A percentile compares a stretch with the other conserved stretches of the same genome.
Conservation (phyloP, 2,797 vertebrate genomes). For the Anabas testudineus region DNA sequence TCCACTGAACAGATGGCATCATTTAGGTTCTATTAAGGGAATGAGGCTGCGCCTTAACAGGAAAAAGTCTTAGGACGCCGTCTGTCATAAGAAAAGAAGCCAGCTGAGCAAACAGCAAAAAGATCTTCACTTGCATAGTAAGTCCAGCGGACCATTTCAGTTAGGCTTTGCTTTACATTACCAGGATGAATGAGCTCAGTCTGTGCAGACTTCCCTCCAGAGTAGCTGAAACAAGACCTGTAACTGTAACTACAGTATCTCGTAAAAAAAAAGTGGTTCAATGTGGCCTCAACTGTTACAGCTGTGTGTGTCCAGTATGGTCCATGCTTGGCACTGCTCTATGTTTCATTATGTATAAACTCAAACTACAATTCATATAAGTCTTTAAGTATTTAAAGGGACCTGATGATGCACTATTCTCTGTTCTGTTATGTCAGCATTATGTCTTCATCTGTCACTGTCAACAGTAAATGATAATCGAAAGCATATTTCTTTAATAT, state of each 20-base stretch:
- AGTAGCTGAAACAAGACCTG: conserved; percentile 11
- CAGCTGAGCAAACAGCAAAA: conserved; percentile 10
- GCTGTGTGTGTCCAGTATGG: conserved; percentile 9
- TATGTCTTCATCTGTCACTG: conserved; percentile 16
- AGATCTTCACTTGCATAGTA: neutral
- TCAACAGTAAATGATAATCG: neutral
- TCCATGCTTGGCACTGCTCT: neutral
- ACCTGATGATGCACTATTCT: conserved; percentile 27
- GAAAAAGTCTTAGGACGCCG: conserved; percentile 16
- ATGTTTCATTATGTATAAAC: conserved; percentile 9
- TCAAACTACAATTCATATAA: too few relatives aligned
- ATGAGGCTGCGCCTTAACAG: conserved; percentile 14
- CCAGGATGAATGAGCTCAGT: conserved; percentile 16
- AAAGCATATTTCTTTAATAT: neutral
- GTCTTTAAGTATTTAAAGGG: conserved; percentile 27
- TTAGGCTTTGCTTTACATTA: conserved; percentile 20
- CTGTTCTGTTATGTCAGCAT: conserved; percentile 25
- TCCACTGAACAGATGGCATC: conserved; percentile 45
- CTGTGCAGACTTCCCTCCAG: neutral
- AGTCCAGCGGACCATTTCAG: conserved; percentile 2
- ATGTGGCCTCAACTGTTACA: conserved; percentile 10
- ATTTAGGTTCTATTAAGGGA: conserved; percentile 21
- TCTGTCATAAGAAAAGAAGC: conserved; percentile 5
- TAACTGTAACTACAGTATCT: conserved; percentile 24
- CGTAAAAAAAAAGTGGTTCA: conserved; percentile 18